phyloP scores from a whole-genome alignment of 2,888 invertebrate species.

The Epinotia ramella region DNA sequence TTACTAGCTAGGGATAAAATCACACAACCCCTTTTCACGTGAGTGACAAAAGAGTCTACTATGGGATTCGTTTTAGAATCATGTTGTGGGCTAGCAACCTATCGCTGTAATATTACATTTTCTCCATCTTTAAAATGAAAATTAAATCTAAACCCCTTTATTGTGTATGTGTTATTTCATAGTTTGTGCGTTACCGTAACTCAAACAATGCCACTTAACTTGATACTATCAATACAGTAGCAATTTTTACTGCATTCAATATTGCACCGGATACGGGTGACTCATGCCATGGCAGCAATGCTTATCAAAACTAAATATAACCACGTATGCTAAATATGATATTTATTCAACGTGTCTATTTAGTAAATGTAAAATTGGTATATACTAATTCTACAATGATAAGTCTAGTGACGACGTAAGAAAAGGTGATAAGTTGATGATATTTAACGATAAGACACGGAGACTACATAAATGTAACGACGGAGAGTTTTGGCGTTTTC shows the following conservation, averaged over 20 bases:
- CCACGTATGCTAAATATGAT: background rate
- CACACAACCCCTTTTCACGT: too few species aligned
- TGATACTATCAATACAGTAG: background rate
- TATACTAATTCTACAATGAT: slow-evolving; percentile 7
- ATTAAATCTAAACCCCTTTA: too few species aligned
- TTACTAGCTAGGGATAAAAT: too few species aligned
- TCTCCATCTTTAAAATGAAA: too few species aligned
- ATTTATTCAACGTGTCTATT: background rate
- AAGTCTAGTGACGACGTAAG: slow-evolving; percentile 2
- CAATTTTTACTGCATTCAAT: background rate
- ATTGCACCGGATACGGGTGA: slow-evolving; percentile 7
- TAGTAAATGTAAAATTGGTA: slow-evolving; percentile 1
- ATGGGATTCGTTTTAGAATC: too few species aligned
- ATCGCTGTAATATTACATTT: too few species aligned
- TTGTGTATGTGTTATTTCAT: background rate
- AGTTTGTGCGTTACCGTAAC: background rate
- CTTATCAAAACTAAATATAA: slow-evolving; percentile 13
- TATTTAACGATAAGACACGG: slow-evolving; percentile 25
- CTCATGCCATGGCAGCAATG: background rate
- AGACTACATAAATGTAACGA: slow-evolving; percentile 2
- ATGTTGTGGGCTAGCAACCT: too few species aligned
- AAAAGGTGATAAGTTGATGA: background rate
- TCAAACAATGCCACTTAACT: background rate
- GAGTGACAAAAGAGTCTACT: too few species aligned
- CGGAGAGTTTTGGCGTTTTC: slow-evolving; percentile 6